A percentile compares a stretch with the other conserved stretches of the same genome.
Evolutionary conservation across 2,113 vertebrate species (phyloP).

Genomic region (Phycodurus eques): DNA sequence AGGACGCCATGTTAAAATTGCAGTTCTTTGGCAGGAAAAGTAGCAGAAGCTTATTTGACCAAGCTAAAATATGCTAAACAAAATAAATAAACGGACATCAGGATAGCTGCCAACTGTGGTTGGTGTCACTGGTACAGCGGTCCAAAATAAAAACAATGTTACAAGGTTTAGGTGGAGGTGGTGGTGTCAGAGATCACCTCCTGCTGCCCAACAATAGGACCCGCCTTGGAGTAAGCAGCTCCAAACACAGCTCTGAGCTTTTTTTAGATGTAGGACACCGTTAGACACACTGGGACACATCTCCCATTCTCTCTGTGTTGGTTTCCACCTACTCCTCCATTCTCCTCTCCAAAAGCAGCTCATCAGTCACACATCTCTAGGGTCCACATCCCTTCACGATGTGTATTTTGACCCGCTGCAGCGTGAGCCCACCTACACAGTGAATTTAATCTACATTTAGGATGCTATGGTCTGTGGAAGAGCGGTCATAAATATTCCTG

Average conservation of each 20-base stretch:
- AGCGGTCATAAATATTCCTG: neutral
- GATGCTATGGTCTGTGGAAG: neutral
- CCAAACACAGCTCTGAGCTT: constrained; percentile 32
- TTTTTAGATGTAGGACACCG: constrained; percentile 68
- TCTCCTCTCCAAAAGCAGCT: constrained; percentile 42
- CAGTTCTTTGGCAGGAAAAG: too few relatives aligned
- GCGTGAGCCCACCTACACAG: neutral
- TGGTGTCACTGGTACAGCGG: neutral
- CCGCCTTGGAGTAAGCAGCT: constrained; percentile 40
- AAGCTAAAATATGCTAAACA: neutral
- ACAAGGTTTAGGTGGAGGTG: constrained; percentile 20
- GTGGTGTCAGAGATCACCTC: constrained; percentile 32
- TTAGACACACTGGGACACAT: constrained; percentile 47
- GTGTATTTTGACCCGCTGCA: constrained; percentile 14
- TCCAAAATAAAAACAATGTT: neutral
- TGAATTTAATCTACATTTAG: constrained; percentile 29
- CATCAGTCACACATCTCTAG: constrained; percentile 47
- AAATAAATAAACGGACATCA: too few relatives aligned
- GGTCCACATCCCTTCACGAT: constrained; percentile 39
- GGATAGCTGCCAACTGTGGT: neutral
- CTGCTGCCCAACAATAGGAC: constrained; percentile 32
- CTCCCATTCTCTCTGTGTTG: constrained; percentile 31
- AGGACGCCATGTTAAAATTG: too few relatives aligned
- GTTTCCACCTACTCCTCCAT: constrained; percentile 22
- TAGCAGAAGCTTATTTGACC: neutral